phyloP scores from a whole-genome alignment of 2,888 invertebrate species.

The Caradrina kadenii region DNA sequence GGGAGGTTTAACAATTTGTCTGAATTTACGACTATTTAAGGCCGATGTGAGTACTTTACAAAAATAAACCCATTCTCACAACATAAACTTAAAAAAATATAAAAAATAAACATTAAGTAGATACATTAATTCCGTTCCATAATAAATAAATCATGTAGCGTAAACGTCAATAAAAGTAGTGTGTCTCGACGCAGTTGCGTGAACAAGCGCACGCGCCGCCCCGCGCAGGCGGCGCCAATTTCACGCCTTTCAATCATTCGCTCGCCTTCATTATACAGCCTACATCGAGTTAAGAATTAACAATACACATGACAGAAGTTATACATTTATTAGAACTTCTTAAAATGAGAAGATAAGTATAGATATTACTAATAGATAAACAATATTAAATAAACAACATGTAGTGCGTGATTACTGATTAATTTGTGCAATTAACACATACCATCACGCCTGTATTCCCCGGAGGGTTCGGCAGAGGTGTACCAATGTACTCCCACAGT shows the following conservation, averaged over 20 bases:
- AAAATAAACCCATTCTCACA: background rate
- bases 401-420: background rate
- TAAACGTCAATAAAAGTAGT: slow-evolving; percentile 38
- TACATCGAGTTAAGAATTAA: slow-evolving; percentile 36
- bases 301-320: slow-evolving; percentile 24
- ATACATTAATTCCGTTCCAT: slow-evolving; percentile 5
- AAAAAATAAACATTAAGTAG: background rate
- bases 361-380: too few relatives aligned
- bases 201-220: slow-evolving; percentile 71
- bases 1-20: too few relatives aligned
- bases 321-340: slow-evolving; percentile 18
- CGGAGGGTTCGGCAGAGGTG: too few relatives aligned
- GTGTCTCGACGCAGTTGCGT: slow-evolving; percentile 59
- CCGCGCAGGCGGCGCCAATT: slow-evolving; percentile 69
- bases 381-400: too few relatives aligned
- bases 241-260: slow-evolving; percentile 70
- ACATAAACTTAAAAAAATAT: background rate
- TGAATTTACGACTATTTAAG: too few relatives aligned
- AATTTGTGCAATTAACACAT: background rate
- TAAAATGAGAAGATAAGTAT: background rate
- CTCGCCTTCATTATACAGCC: slow-evolving; percentile 43
- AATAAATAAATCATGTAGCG: slow-evolving; percentile 45
- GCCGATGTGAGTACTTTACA: too few relatives aligned
- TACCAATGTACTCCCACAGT: too few relatives aligned
- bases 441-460: too few relatives aligned